A percentile compares a stretch with the other conserved stretches of the same genome.
phyloP scores from a whole-genome alignment of 2,797 vertebrate genomes.

The Notolabrus celidotus region DNA sequence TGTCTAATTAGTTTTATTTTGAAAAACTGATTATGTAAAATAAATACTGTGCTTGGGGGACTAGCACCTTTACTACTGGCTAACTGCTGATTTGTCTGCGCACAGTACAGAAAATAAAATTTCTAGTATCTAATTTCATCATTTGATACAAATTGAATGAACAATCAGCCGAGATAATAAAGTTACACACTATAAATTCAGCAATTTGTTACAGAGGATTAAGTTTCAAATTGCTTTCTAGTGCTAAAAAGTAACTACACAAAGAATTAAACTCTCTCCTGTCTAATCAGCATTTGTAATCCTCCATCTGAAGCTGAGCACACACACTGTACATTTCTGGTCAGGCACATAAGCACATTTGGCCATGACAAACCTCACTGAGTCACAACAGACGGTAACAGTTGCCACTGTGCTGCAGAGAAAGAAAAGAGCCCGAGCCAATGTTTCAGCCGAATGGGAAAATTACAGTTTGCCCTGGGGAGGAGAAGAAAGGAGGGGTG shows the following conservation, averaged over 20 bases:
- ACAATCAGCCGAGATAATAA: background rate
- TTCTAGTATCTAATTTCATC: background rate
- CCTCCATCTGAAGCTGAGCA: slow-evolving; percentile 35
- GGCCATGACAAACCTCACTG: slow-evolving; percentile 65
- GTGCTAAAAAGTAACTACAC: background rate
- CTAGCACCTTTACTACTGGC: background rate
- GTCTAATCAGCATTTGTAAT: slow-evolving; percentile 26
- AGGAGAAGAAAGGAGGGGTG: background rate
- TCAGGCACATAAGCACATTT: slow-evolving; percentile 61
- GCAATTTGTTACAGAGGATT: slow-evolving; percentile 5
- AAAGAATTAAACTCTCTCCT: background rate
- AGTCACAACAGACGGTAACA: slow-evolving; percentile 76
- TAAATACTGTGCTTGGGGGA: background rate
- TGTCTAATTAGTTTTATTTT: background rate
- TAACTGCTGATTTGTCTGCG: slow-evolving; percentile 3
- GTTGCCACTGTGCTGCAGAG: slow-evolving; percentile 67
- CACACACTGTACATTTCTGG: slow-evolving; percentile 41
- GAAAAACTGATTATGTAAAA: background rate
- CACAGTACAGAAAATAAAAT: background rate
- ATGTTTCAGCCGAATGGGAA: slow-evolving; percentile 64
- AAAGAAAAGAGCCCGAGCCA: slow-evolving; percentile 44
- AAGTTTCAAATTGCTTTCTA: background rate
- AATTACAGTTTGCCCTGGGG: slow-evolving; percentile 66
- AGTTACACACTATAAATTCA: background rate
- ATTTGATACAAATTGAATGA: background rate